phyloP scores from a whole-genome alignment of 2,888 invertebrate species.

The Pardosa pseudoannulata region DNA sequence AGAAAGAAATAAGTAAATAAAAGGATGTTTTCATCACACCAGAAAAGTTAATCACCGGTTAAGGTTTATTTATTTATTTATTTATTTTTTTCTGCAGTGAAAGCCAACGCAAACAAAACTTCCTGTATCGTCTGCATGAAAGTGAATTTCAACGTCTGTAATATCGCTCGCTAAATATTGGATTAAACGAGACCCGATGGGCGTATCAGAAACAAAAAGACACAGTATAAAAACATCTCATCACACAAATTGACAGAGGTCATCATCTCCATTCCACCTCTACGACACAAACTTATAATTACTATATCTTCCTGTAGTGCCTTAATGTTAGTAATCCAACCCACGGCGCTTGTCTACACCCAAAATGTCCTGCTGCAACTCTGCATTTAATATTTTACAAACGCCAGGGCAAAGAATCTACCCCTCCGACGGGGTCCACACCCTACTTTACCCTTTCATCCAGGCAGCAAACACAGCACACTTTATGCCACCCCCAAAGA shows the following conservation, averaged over 20 bases:
- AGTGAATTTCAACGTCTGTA: not conserved
- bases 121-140: not conserved
- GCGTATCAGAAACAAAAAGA: not conserved
- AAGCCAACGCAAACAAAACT: not conserved
- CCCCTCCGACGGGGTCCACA: slow-evolving; percentile 27
- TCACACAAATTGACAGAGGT: slow-evolving; percentile 12
- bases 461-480: slow-evolving; percentile 40
- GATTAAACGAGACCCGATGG: not conserved
- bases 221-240: slow-evolving; percentile 3
- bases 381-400: slow-evolving; percentile 61
- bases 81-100: not conserved
- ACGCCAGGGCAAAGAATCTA: slow-evolving; percentile 16
- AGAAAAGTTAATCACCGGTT: too few species aligned
- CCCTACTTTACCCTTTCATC: slow-evolving; percentile 66
- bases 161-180: not conserved
- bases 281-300: slow-evolving; percentile 14
- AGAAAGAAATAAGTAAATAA: too few species aligned
- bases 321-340: slow-evolving; percentile 19
- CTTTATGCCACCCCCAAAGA: slow-evolving; percentile 68
- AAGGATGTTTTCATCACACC: too few species aligned
- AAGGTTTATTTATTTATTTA: too few species aligned
- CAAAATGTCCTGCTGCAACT: slow-evolving; percentile 35
- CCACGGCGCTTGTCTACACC: slow-evolving; percentile 13
- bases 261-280: slow-evolving; percentile 2
- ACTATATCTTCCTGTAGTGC: slow-evolving; percentile 1